Base-by-base conservation (phyloP, 2,888 invertebrate genomes). In the Mycalesis mineus region DNA sequence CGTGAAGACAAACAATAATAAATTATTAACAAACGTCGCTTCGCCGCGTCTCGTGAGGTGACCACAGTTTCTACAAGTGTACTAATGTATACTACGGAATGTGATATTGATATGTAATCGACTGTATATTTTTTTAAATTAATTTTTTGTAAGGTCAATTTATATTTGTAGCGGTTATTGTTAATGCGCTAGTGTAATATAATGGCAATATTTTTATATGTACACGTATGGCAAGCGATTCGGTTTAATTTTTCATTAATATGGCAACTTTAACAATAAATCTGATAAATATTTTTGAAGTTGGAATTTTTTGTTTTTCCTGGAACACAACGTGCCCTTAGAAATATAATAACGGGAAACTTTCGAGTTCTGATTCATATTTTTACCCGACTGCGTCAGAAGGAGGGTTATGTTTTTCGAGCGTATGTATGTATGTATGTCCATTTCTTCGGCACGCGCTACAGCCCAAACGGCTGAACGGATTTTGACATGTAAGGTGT, bases 181-280 rank as follows among this genome's bases (percentile, higher is more conserved):
- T 51, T 55, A 37, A 36, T 40, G 44, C 53, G 39, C 49, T 54
- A 51, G 54, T 45, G 51, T 58, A 36, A 44, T 36, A 11, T 11
- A 40, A 55, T 55, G 55, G 44, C 48, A 52, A 55, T 33, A 44
- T 36, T 44, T 45, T 55, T 44, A 40, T 51, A 39, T 51, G 8
- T 41, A 41, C 28, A 4, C 22, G 5, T 31, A 41, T 39, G 29
- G 29, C 51, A 40, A 31, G 29, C 9, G 31, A 51, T 14, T 39
- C n/a, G 13, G n/a, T 51, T 51, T 41, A 17, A 47, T 33, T 47
- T 31, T 48, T 51, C 53, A 31, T 33, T 14, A 22, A 22, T 22
- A 17, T 52, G 55, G 60, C 57, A 60, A 53, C 57, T 52, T 51
- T 52, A 52, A 45, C 54, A 55, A 57, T 60, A 59, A 56, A 61